Conservation (phyloP, 2,797 vertebrate genomes). For the Agapornis canus region DNA sequence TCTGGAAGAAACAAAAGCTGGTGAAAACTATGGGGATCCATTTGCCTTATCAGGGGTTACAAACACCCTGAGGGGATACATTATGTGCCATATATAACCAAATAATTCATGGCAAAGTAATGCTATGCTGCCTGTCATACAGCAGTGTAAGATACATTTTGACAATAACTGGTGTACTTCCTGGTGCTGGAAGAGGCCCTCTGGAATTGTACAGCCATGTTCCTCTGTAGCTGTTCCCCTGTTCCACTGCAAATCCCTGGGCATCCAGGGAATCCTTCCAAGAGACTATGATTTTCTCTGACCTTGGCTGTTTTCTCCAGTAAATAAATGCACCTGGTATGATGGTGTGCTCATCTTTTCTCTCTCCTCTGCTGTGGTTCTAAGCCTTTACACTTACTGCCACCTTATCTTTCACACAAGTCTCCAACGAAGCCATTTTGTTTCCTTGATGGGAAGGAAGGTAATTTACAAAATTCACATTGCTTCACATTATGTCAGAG, state of each 20-base stretch:
- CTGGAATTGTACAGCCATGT: background rate
- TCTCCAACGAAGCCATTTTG: background rate
- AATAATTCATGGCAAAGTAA: background rate
- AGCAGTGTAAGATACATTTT: background rate
- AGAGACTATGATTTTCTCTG: background rate
- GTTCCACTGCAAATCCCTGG: background rate
- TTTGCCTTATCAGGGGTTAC: background rate
- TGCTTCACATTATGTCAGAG: background rate
- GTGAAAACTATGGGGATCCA: accelerated
- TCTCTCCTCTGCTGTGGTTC: background rate
- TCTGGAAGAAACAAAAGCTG: background rate
- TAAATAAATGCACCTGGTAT: background rate
- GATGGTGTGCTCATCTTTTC: background rate
- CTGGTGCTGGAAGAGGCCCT: background rate
- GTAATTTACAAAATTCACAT: background rate
- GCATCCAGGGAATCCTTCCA: background rate
- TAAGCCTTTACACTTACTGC: background rate
- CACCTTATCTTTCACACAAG: background rate
- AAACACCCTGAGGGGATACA: background rate
- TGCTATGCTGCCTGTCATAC: background rate
- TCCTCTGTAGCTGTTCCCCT: background rate
- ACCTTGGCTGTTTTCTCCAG: background rate
- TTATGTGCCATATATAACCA: background rate
- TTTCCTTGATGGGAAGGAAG: background rate
- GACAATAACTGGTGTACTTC: background rate